phyloP scores from a whole-genome alignment of 2,888 invertebrate genomes.

The Azorinus chamasolen region DNA sequence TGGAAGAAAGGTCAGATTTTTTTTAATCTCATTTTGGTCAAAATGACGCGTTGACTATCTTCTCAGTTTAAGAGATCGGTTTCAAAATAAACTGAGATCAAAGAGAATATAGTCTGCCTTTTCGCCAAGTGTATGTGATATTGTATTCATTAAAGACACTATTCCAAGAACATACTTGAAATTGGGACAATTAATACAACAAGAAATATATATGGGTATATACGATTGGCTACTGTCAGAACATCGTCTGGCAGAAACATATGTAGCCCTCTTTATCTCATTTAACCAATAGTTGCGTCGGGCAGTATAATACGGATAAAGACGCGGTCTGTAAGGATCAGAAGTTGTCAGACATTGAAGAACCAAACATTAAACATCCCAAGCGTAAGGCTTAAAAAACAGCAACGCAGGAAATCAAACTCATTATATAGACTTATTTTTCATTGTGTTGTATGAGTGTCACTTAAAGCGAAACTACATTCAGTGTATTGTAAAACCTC shows the following conservation, averaged over 20 bases:
- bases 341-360: too few relatives aligned
- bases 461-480: too few relatives aligned
- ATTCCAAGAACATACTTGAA: conserved; percentile 14
- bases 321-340: too few relatives aligned
- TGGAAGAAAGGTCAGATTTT: conserved; percentile 16
- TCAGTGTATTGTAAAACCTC: too few relatives aligned
- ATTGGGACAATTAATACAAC: conserved; percentile 7
- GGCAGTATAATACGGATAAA: too few relatives aligned
- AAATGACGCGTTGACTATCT: conserved; percentile 9
- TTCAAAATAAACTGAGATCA: conserved; percentile 4
- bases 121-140: background rate
- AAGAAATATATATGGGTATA: background rate
- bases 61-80: too few relatives aligned
- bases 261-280: conserved; percentile 2
- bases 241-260: conserved; percentile 3
- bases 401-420: too few relatives aligned
- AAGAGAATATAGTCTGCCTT: background rate
- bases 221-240: conserved; percentile 4
- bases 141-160: conserved; percentile 12
- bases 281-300: conserved; percentile 18
- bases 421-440: too few relatives aligned
- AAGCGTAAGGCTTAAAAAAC: too few relatives aligned
- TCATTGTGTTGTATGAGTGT: too few relatives aligned
- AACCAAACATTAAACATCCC: too few relatives aligned
- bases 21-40: conserved; percentile 9